These are phyloP conservation scores for Atethmia centrago DNA, from an alignment of 2,888 invertebrate species.

Conservation along the genomic window DNA sequence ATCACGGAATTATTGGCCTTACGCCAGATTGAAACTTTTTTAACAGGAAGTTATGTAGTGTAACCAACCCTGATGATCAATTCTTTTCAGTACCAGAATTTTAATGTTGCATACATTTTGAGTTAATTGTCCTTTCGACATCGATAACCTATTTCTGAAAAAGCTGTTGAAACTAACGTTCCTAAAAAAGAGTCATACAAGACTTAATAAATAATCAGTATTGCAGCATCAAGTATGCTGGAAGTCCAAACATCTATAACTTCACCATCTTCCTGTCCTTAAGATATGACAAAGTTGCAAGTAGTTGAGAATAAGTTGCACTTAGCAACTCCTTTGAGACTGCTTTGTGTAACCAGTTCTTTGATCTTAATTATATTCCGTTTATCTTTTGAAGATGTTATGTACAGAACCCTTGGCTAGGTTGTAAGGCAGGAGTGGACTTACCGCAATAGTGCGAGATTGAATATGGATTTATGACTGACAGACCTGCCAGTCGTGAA, in stretches of 20 bases:
- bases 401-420: constrained; percentile 18
- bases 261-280: constrained; percentile 5
- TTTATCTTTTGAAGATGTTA: constrained; percentile 44
- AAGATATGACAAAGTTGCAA: constrained; percentile 29
- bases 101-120: neutral
- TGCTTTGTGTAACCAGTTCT: constrained; percentile 27
- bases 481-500: constrained; percentile 16
- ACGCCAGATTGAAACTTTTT: constrained; percentile 40
- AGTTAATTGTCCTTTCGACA: neutral
- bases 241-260: constrained; percentile 10
- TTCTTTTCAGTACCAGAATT: constrained; percentile 16
- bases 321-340: constrained; percentile 44
- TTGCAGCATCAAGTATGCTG: neutral
- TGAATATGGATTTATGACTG: constrained; percentile 48
- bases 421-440: neutral
- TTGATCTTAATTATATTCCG: constrained; percentile 42
- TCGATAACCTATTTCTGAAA: neutral
- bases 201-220: neutral
- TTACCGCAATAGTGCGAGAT: constrained; percentile 40
- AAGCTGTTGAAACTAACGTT: neutral
- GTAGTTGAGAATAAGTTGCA: constrained; percentile 52
- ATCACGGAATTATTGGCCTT: constrained; percentile 31
- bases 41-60: constrained; percentile 25
- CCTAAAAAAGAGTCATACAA: neutral
- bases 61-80: constrained; percentile 15